A percentile compares a stretch with the other conserved stretches of the same genome.
Evolutionary conservation across 2,797 vertebrate genomes (phyloP).

Genomic region (Steatocranus sp.): DNA sequence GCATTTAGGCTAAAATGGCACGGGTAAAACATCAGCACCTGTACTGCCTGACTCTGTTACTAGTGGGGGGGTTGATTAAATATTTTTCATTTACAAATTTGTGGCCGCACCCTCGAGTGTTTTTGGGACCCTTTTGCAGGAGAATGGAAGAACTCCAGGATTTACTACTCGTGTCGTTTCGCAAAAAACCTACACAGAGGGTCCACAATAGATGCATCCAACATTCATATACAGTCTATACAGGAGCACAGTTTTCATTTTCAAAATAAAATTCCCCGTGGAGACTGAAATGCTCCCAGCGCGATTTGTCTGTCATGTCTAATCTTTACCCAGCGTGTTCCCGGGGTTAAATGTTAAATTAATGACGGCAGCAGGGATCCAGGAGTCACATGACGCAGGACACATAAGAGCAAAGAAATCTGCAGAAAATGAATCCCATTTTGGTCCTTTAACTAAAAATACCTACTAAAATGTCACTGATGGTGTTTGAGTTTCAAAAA

Average conservation of each 20-base stretch:
- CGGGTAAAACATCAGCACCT: neutral
- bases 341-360: neutral
- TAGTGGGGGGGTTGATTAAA: neutral
- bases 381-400: neutral
- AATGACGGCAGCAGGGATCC: neutral
- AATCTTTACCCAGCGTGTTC: neutral
- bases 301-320: neutral
- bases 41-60: neutral
- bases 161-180: accelerated
- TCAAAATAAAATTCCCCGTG: neutral
- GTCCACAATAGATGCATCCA: neutral
- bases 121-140: too few species aligned
- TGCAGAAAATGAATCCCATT: conserved; percentile 7
- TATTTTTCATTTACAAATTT: neutral
- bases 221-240: neutral
- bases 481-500: neutral
- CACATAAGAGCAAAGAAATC: neutral
- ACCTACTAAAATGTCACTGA: neutral
- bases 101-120: neutral
- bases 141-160: neutral
- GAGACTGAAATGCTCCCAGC: neutral
- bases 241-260: accelerated
- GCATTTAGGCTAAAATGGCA: neutral
- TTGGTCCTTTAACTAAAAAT: conserved; percentile 48
- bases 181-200: neutral